phyloP scores from a whole-genome alignment of 2,888 invertebrate species.

The Papilio demoleus region DNA sequence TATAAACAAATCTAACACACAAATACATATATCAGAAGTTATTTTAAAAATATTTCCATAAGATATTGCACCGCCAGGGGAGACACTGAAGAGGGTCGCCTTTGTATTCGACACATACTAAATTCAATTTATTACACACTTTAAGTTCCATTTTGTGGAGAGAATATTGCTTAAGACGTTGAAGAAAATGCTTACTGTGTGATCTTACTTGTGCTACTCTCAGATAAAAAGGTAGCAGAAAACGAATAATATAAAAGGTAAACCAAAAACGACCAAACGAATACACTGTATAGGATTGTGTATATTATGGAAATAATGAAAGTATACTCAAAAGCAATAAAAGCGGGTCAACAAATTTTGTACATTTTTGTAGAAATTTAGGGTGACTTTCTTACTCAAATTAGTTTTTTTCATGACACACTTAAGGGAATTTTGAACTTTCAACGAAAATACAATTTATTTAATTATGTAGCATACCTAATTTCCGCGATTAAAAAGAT shows the following conservation, averaged over 20 bases:
- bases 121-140: conserved; percentile 72
- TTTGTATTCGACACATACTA: conserved; percentile 64
- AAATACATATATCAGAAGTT: conserved; percentile 5
- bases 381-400: too few species aligned
- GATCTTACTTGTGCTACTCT: neutral
- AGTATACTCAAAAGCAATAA: too few species aligned
- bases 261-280: neutral
- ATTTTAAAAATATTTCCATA: conserved; percentile 34
- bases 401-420: too few species aligned
- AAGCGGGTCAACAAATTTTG: too few species aligned
- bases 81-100: conserved; percentile 34
- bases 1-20: neutral
- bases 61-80: conserved; percentile 32
- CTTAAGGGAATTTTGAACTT: too few species aligned
- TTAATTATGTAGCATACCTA: too few species aligned
- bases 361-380: too few species aligned
- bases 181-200: conserved; percentile 11
- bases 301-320: too few species aligned
- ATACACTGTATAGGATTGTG: neutral
- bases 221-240: neutral
- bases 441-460: too few species aligned
- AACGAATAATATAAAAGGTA: neutral
- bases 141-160: conserved; percentile 50
- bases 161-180: conserved; percentile 28
- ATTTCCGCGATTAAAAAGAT: too few species aligned